phyloP scores from a whole-genome alignment of 1,140 invertebrate species.

The Cecropterus lyciades region DNA sequence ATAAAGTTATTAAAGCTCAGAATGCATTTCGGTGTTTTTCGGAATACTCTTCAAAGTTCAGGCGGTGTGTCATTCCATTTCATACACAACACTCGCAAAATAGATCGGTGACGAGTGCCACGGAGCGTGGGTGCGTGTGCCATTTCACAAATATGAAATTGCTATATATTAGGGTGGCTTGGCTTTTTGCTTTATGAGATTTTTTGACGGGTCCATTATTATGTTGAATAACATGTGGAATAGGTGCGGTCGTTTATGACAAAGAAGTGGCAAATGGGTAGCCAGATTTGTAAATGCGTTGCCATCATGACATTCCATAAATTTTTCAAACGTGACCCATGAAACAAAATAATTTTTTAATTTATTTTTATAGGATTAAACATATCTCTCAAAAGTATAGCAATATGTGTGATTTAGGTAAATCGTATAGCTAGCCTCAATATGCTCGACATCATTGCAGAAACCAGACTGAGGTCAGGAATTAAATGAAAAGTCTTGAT shows the following conservation, averaged over 20 bases:
- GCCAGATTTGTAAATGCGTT: not conserved
- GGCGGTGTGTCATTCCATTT: slow-evolving; percentile 76
- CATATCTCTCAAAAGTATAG: too few relatives aligned
- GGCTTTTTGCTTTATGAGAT: slow-evolving; percentile 64
- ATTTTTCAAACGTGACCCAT: too few relatives aligned
- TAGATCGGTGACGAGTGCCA: slow-evolving; percentile 77
- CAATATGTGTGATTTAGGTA: too few relatives aligned
- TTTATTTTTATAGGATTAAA: too few relatives aligned
- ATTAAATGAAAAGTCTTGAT: too few relatives aligned
- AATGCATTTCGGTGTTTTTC: slow-evolving; percentile 35
- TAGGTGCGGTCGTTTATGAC: slow-evolving; percentile 17
- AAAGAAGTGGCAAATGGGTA: slow-evolving; percentile 13
- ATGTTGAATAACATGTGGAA: slow-evolving; percentile 30
- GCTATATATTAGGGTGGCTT: slow-evolving; percentile 69
- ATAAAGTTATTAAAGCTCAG: slow-evolving; percentile 41
- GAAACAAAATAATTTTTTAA: too few relatives aligned
- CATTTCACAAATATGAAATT: slow-evolving; percentile 82
- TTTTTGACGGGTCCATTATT: slow-evolving; percentile 48
- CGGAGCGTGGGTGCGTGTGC: slow-evolving; percentile 57
- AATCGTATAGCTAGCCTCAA: too few relatives aligned
- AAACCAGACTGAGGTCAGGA: too few relatives aligned
- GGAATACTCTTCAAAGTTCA: slow-evolving; percentile 40
- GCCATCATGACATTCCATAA: not conserved
- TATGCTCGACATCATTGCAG: too few relatives aligned
- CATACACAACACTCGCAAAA: slow-evolving; percentile 77